These are phyloP conservation scores for Polydrusus pterygomalis DNA, from an alignment of 2,888 invertebrate species.

Conservation along the genomic window DNA sequence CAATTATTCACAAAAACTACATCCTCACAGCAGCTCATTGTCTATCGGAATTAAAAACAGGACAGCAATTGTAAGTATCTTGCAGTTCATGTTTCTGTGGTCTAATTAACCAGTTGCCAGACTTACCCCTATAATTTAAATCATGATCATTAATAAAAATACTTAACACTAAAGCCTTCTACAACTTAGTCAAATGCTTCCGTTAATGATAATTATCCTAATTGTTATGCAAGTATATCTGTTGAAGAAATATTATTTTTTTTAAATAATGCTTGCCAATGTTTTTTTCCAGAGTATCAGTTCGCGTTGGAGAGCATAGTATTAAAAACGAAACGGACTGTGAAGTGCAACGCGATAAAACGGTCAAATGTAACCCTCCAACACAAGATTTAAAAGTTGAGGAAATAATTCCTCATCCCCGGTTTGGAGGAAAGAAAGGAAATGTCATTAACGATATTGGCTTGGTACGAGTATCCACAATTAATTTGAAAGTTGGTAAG, in stretches of 20 bases:
- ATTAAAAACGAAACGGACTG: conserved; percentile 72
- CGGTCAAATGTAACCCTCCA: conserved; percentile 69
- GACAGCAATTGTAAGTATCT: conserved; percentile 63
- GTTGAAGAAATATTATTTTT: too few species aligned
- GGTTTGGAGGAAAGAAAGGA: conserved; percentile 71
- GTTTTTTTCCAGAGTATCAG: conserved; percentile 72
- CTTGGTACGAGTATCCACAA: conserved; percentile 72
- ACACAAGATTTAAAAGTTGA: conserved; percentile 75
- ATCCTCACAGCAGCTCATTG: conserved; percentile 78
- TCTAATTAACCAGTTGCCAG: too few species aligned
- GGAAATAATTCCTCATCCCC: conserved; percentile 73
- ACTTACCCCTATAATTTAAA: too few species aligned
- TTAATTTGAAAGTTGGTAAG: conserved; percentile 68
- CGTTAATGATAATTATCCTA: too few species aligned
- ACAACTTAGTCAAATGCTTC: too few species aligned
- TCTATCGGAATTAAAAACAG: conserved; percentile 66
- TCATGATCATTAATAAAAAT: too few species aligned
- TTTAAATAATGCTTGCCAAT: neutral
- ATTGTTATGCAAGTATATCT: too few species aligned
- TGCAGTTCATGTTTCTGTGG: neutral
- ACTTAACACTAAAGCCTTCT: too few species aligned
- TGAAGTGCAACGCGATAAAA: conserved; percentile 57
- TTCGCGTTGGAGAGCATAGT: conserved; percentile 80
- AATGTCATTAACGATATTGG: conserved; percentile 77
- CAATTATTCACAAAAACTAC: conserved; percentile 74